Evolutionary conservation across 2,113 vertebrate genomes (phyloP).

Genomic region (Seriola dumerili): DNA sequence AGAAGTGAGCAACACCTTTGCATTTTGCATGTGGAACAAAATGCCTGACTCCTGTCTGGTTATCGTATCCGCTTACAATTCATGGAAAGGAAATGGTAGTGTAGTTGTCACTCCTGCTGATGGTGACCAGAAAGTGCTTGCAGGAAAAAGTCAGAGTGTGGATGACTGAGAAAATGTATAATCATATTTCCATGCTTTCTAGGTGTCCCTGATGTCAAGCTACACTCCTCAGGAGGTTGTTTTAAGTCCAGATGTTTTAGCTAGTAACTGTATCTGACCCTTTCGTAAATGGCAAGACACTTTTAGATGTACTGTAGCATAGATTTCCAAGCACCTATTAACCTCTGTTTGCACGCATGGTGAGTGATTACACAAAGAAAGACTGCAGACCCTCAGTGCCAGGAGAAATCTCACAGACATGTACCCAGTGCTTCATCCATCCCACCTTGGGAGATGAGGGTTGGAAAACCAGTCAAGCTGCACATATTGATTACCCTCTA

Average conservation of each 20-base stretch:
- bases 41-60: constrained; percentile 46
- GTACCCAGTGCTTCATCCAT: constrained; percentile 45
- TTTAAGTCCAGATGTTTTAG: constrained; percentile 64
- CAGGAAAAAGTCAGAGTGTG: constrained; percentile 6
- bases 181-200: constrained; percentile 26
- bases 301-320: constrained; percentile 29
- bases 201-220: constrained; percentile 53
- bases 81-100: constrained; percentile 43
- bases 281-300: constrained; percentile 29
- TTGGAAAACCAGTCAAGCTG: constrained; percentile 70
- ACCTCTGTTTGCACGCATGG: constrained; percentile 39
- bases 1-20: constrained; percentile 22
- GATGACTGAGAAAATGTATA: constrained; percentile 2
- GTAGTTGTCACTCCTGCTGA: constrained; percentile 47
- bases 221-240: constrained; percentile 16
- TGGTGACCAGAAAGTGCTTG: constrained; percentile 50
- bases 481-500: constrained; percentile 74
- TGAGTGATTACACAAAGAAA: constrained; percentile 54
- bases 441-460: constrained; percentile 57
- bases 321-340: constrained; percentile 37
- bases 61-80: constrained; percentile 42
- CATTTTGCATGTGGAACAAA: constrained; percentile 60
- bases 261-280: constrained; percentile 34
- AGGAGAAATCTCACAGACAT: constrained; percentile 48
- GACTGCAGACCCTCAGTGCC: constrained; percentile 35